Percentiles rank a stretch among this genome's conserved stretches.
These are phyloP conservation scores for Lateolabrax maculatus DNA, from an alignment of 2,797 vertebrate genomes.

Conservation along the genomic window DNA sequence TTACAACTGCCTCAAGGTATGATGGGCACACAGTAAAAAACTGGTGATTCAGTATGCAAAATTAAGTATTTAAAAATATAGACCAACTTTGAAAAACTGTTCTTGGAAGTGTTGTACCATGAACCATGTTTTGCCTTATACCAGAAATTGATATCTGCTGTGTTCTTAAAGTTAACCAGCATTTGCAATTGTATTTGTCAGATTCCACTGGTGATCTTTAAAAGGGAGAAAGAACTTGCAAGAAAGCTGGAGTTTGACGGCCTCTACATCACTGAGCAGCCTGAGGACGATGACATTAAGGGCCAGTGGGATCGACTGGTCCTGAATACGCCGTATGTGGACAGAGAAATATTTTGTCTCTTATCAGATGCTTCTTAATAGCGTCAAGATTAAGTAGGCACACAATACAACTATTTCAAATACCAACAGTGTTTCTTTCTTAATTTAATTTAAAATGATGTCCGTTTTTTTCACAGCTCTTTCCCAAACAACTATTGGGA, in stretches of 20 bases:
- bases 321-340: conserved; percentile 92
- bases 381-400: not conserved
- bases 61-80: no score
- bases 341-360: not conserved
- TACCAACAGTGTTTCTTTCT: not conserved
- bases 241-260: conserved; percentile 96
- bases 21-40: not conserved
- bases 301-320: conserved; percentile 96
- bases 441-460: not conserved
- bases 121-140: not conserved
- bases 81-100: not conserved
- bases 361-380: not conserved
- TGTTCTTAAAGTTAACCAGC: not conserved
- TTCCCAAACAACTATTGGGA: conserved; percentile 98
- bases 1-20: conserved; percentile 96
- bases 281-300: conserved; percentile 95
- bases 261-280: conserved; percentile 95
- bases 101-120: not conserved
- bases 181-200: conserved; percentile 54
- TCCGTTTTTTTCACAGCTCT: conserved; percentile 82
- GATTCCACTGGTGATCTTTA: conserved; percentile 96
- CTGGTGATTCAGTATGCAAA: not conserved
- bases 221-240: conserved; percentile 95
- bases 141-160: not conserved
- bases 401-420: not conserved